phyloP scores from a whole-genome alignment of 2,888 invertebrate genomes.

The Colostygia pectinataria region DNA sequence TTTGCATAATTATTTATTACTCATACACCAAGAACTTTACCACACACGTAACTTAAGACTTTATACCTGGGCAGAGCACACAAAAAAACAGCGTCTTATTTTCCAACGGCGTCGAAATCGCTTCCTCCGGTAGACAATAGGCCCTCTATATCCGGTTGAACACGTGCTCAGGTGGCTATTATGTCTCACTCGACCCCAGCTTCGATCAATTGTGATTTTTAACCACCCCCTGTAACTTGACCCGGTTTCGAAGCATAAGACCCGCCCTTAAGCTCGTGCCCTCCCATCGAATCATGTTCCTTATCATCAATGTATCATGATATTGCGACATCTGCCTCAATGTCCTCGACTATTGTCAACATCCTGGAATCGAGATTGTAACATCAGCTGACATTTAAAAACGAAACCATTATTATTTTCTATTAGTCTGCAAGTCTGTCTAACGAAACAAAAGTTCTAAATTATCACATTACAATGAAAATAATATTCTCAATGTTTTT shows the following conservation, averaged over 20 bases:
- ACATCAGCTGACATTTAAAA: conserved; percentile 15
- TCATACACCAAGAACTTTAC: conserved; percentile 28
- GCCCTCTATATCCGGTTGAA: conserved; percentile 75
- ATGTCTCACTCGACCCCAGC: conserved; percentile 60
- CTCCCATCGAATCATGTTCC: conserved; percentile 66
- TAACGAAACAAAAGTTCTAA: no score
- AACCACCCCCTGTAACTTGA: conserved; percentile 76
- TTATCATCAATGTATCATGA: conserved; percentile 43
- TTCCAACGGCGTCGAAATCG: conserved; percentile 73
- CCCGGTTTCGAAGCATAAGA: conserved; percentile 54
- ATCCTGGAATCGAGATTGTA: conserved; percentile 40
- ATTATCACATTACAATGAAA: no score
- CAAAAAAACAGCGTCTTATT: conserved; percentile 71
- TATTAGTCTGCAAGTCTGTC: no score
- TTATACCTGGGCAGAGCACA: conserved; percentile 41
- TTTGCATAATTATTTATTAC: conserved; percentile 15
- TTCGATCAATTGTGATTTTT: conserved; percentile 55
- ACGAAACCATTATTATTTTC: no score
- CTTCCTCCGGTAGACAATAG: conserved; percentile 78
- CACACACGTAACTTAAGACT: conserved; percentile 44
- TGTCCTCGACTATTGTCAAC: conserved; percentile 51
- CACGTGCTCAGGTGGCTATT: conserved; percentile 83
- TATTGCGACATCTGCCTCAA: conserved; percentile 65
- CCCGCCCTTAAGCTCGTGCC: conserved; percentile 73
- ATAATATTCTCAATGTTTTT: no score